Evolutionary conservation across 2,888 invertebrate species (phyloP).

Genomic region (Megaustenia siamemsis): DNA sequence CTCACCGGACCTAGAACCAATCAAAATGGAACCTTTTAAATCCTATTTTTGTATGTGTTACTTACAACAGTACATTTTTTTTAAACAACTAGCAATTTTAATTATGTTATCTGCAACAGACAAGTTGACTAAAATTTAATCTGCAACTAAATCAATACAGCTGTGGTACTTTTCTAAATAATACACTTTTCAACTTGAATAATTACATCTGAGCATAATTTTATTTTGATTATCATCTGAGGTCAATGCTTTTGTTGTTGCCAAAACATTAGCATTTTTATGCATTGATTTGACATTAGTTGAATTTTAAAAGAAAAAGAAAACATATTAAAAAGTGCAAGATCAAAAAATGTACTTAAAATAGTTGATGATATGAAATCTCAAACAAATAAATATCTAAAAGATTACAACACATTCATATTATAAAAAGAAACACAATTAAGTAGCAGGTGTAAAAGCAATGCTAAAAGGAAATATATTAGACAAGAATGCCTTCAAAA

Average conservation of each 20-base stretch:
- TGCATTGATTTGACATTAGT: not conserved
- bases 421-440: not conserved
- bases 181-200: too few relatives aligned
- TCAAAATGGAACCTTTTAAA: slow-evolving; percentile 17
- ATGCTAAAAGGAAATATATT: not conserved
- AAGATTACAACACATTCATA: slow-evolving; percentile 9
- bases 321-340: slow-evolving; percentile 24
- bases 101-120: too few relatives aligned
- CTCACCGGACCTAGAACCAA: slow-evolving; percentile 51
- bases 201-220: too few relatives aligned
- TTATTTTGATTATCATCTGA: not conserved
- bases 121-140: too few relatives aligned
- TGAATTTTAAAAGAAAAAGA: not conserved
- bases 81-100: too few relatives aligned
- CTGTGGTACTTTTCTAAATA: too few relatives aligned
- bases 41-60: too few relatives aligned
- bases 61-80: too few relatives aligned
- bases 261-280: not conserved
- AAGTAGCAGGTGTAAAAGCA: slow-evolving; percentile 14
- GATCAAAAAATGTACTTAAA: slow-evolving; percentile 16
- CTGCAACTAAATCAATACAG: too few relatives aligned
- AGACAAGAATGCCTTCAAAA: not conserved
- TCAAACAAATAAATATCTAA: not conserved
- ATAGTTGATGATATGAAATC: not conserved
- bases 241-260: not conserved